Conservation (phyloP, 2,888 invertebrate species). For the Syrista parreyssii region DNA sequence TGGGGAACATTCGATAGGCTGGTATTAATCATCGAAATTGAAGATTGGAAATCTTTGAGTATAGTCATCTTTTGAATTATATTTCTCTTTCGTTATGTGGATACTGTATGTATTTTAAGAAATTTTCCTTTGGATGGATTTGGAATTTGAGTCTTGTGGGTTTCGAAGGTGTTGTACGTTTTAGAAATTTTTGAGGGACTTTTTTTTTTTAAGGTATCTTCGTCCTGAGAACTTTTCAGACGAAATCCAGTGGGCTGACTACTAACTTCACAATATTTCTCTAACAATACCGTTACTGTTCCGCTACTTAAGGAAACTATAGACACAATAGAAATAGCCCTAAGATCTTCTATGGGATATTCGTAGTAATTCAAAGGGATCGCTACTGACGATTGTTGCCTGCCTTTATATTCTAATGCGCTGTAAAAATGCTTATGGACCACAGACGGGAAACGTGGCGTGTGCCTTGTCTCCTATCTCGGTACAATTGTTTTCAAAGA, state of each 20-base stretch:
- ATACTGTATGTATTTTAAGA: background rate
- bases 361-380: constrained; percentile 24
- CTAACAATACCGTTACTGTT: constrained; percentile 45
- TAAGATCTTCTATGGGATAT: constrained; percentile 26
- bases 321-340: constrained; percentile 32
- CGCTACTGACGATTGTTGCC: constrained; percentile 28
- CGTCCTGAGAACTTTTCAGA: background rate
- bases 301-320: constrained; percentile 36
- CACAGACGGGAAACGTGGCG: constrained; percentile 3
- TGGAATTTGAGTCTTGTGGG: background rate
- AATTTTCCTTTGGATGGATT: background rate
- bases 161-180: background rate
- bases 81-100: background rate
- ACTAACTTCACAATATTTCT: constrained; percentile 25
- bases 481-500: background rate
- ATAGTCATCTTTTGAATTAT: background rate
- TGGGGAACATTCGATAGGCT: background rate
- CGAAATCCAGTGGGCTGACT: background rate
- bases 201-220: background rate
- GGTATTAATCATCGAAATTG: constrained; percentile 31
- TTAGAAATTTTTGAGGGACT: background rate
- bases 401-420: constrained; percentile 24
- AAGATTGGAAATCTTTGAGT: constrained; percentile 10
- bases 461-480: background rate
- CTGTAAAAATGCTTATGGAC: constrained; percentile 18